These are phyloP conservation scores for Arion vulgaris DNA, from an alignment of 1,140 invertebrate species.

Conservation along the genomic window DNA sequence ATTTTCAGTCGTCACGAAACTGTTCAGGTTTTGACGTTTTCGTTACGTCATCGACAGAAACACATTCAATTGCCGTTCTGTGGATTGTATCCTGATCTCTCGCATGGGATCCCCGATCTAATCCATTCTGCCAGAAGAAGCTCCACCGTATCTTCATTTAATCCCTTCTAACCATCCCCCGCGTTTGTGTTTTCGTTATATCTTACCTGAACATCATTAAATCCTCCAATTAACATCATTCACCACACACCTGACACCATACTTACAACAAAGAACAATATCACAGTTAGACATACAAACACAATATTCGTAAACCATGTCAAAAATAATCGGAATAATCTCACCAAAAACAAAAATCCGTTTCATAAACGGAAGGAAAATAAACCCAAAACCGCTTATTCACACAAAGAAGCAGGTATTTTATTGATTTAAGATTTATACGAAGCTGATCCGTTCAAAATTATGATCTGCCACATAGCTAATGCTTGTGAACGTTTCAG, in stretches of 20 bases:
- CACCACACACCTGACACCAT: not conserved
- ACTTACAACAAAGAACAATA: not conserved
- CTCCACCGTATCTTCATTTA: too few relatives aligned
- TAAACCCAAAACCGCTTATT: not conserved
- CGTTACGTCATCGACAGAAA: too few relatives aligned
- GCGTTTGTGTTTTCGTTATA: too few relatives aligned
- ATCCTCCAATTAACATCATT: not conserved
- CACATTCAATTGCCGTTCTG: too few relatives aligned
- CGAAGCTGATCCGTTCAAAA: not conserved
- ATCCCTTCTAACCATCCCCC: too few relatives aligned
- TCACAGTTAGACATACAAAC: not conserved
- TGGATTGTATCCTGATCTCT: too few relatives aligned
- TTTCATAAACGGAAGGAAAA: not conserved
- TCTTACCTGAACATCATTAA: too few relatives aligned
- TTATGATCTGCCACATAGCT: not conserved
- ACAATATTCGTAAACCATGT: not conserved
- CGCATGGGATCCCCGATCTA: too few relatives aligned
- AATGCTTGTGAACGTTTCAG: not conserved
- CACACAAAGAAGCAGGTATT: slow-evolving; percentile 6
- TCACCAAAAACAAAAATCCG: not conserved
- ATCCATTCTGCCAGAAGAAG: too few relatives aligned
- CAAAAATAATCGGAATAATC: not conserved
- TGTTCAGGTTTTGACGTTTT: too few relatives aligned
- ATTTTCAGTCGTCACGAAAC: too few relatives aligned
- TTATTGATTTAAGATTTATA: not conserved